These are phyloP conservation scores for Saccostrea glomerata DNA, from an alignment of 1,140 invertebrate genomes.

Conservation along the genomic window DNA sequence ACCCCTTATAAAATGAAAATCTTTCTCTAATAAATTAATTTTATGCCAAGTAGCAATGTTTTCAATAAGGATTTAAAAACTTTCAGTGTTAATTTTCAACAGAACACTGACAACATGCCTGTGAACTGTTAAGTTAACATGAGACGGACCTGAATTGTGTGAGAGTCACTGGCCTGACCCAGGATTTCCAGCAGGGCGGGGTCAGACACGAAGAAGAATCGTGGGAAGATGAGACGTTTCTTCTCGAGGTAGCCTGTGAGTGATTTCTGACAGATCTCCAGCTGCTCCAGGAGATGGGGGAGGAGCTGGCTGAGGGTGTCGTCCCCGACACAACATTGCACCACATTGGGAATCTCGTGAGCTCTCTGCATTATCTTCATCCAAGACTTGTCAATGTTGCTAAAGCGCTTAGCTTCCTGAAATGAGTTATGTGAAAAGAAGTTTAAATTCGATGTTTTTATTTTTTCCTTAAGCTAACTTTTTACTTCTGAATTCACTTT, in stretches of 20 bases:
- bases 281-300: conserved; percentile 96
- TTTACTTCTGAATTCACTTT: too few relatives aligned
- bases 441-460: too few relatives aligned
- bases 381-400: conserved; percentile 99
- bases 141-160: conserved; percentile 88
- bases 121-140: not conserved
- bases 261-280: conserved; percentile 98
- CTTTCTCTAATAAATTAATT: too few relatives aligned
- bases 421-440: not conserved
- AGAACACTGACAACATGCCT: too few relatives aligned
- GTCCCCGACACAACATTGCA: conserved; percentile 96
- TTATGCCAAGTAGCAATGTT: too few relatives aligned
- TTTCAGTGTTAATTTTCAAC: too few relatives aligned
- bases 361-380: conserved; percentile 98
- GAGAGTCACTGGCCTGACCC: conserved; percentile 97
- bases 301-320: conserved; percentile 94
- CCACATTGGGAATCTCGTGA: conserved; percentile 96
- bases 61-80: too few relatives aligned
- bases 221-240: conserved; percentile 96
- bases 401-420: conserved; percentile 84
- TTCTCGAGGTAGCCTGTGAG: conserved; percentile 97
- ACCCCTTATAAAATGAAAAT: too few relatives aligned
- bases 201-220: conserved; percentile 99
- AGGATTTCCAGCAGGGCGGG: conserved; percentile 97
- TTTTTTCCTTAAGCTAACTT: too few relatives aligned